Evolutionary conservation across 2,888 invertebrate genomes (phyloP).

Genomic region (Watsonalla binaria): DNA sequence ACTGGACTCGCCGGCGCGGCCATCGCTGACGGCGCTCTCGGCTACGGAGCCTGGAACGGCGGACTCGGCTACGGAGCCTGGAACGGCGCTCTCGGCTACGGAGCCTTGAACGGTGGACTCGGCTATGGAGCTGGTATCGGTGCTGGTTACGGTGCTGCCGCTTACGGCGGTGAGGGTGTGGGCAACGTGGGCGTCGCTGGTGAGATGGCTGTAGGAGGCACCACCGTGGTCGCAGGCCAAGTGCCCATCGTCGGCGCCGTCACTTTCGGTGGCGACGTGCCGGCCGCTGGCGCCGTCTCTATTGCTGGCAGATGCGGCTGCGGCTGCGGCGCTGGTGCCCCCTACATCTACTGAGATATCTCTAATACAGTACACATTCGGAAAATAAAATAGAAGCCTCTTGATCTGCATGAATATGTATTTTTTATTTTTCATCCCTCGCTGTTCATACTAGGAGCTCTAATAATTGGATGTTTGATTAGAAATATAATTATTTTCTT

Average conservation of each 20-base stretch:
- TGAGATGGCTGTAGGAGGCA: slow-evolving; percentile 26
- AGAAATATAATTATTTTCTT: too few relatives aligned
- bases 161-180: slow-evolving; percentile 1
- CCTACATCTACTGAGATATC: slow-evolving; percentile 6
- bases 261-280: slow-evolving; percentile 11
- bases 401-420: too few relatives aligned
- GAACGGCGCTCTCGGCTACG: background rate
- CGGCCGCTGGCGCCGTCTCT: slow-evolving; percentile 3
- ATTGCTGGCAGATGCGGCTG: slow-evolving; percentile 10
- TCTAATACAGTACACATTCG: too few relatives aligned
- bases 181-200: slow-evolving; percentile 19
- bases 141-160: background rate
- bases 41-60: background rate
- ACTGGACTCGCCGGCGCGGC: slow-evolving; percentile 3
- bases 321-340: slow-evolving; percentile 5
- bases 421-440: too few relatives aligned
- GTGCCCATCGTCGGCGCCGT: slow-evolving; percentile 1
- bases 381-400: too few relatives aligned
- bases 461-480: too few relatives aligned
- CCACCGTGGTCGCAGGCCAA: slow-evolving; percentile 1
- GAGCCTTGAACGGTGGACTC: background rate
- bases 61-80: background rate
- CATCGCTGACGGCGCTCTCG: background rate
- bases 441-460: too few relatives aligned
- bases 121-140: too few relatives aligned